Evolutionary conservation across 2,888 invertebrate species (phyloP).

Genomic region (Ichneumoninae sp.): DNA sequence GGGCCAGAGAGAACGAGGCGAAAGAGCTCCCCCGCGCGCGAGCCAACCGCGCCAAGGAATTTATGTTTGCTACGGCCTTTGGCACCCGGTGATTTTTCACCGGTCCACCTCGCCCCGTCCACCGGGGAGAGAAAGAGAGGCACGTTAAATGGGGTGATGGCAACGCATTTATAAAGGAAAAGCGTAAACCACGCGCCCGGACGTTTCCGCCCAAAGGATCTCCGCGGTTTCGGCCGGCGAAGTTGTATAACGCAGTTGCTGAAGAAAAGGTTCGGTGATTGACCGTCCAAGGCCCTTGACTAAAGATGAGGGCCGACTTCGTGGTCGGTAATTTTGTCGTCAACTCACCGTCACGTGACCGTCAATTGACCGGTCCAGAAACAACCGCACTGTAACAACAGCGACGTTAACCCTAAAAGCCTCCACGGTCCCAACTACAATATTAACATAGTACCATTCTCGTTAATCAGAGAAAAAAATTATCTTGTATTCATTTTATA

Average conservation of each 20-base stretch:
- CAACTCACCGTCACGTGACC: no score
- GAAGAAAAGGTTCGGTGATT: conserved; percentile 8
- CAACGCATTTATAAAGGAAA: conserved; percentile 34
- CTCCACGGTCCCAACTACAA: no score
- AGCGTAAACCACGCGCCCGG: conserved; percentile 36
- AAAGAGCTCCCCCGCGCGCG: conserved; percentile 30
- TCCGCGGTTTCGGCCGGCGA: conserved; percentile 23
- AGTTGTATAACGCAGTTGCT: background rate
- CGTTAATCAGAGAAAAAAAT: no score
- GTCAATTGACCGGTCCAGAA: no score
- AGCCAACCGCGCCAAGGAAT: conserved; percentile 71
- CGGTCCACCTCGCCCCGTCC: conserved; percentile 61
- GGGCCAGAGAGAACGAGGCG: conserved; percentile 34
- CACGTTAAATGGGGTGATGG: conserved; percentile 33
- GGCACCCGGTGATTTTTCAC: conserved; percentile 78
- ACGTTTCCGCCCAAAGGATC: conserved; percentile 30
- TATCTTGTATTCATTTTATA: no score
- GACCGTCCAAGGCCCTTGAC: conserved; percentile 8
- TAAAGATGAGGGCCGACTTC: no score
- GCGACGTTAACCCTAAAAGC: no score
- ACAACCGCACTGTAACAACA: no score
- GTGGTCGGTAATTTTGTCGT: no score
- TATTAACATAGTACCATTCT: no score
- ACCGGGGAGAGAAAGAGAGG: conserved; percentile 49
- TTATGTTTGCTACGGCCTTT: conserved; percentile 77